Evolutionary conservation across 2,888 invertebrate species (phyloP), one percentile per base, ranked within the genome.

Genomic region (Chouioia cunea): DNA sequence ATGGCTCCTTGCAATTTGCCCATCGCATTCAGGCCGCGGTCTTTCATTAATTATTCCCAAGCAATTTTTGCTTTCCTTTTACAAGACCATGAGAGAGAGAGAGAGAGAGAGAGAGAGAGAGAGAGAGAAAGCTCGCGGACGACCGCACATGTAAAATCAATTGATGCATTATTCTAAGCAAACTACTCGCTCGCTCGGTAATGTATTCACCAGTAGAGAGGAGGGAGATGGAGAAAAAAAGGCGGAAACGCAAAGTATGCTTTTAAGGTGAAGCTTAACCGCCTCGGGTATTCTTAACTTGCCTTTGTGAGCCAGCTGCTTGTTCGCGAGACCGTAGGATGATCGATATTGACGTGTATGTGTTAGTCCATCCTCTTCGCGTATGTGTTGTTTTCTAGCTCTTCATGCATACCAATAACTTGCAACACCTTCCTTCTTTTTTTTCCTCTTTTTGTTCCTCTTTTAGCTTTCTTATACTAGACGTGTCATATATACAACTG

Each of bases 191-290:
- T 10, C 43, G 27, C 59, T 74, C 1, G 36, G 36, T 36, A 36
- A 36, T 36, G 36, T 10, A 36, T 36, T 36, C 36, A 36, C 10
- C 10, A 12, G 10, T 1, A 36, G 36, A 4, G 36, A 2, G 36
- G 36, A 36, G 36, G 1, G 36, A 36, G 36, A 36, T 1, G 12
- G 36, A 36, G 36, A 36, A 12, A 36, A 27, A 56, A 66, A 65
- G 73, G 73, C 70, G 73, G 73, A 75, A 81, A 83, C 81, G 79
- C 74, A 79, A 82, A 82, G 82, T 82, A 82, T 82, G 81, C 80
- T 79, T 80, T 80, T 80, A 81, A 79, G 78, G 80, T 79, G 47
- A 36, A 47, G 50, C 43, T 63, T 62, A 20, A 62, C 6, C 62
- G n/a, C 62, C 52, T 73, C 70, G 74, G 80, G 77, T 80, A 81